A percentile compares a stretch with the other conserved stretches of the same genome.
These are phyloP conservation scores for Oreohelix idahoensis DNA, from an alignment of 1,140 invertebrate species.

Conservation along the genomic window DNA sequence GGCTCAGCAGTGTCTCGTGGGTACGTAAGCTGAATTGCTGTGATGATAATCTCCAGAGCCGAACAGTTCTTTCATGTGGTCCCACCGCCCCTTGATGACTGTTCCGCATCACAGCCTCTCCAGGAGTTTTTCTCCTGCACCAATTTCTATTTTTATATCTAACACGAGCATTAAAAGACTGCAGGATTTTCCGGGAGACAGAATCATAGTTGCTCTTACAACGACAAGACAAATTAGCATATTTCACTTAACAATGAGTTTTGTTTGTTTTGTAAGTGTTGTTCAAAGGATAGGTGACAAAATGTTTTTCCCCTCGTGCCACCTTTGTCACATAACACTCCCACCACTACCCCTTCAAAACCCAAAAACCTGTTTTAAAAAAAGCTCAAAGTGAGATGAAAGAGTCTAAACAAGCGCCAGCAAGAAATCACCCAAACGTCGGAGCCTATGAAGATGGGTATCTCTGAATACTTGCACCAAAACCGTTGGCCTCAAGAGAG, in stretches of 20 bases:
- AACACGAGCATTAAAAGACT: no score
- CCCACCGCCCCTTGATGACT: not conserved
- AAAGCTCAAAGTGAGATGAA: not conserved
- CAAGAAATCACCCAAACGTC: not conserved
- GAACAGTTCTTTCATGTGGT: not conserved
- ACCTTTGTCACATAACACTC: not conserved
- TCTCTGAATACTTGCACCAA: not conserved
- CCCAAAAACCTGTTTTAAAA: no score
- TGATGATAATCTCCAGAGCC: not conserved
- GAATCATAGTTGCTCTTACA: no score
- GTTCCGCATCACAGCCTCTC: conserved; percentile 10
- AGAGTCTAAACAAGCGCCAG: not conserved
- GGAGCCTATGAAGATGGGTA: not conserved
- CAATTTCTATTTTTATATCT: no score
- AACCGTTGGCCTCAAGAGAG: not conserved
- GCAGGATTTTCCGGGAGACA: no score
- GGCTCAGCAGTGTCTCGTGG: not conserved
- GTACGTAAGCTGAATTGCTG: not conserved
- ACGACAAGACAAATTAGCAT: no score
- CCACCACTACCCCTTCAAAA: no score
- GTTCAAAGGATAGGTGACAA: no score
- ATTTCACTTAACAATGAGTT: no score
- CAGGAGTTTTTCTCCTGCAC: no score
- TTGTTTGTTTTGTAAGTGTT: no score
- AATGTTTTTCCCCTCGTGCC: no score